These are phyloP conservation scores for Daubentonia madagascariensis DNA, from an alignment of 2,113 vertebrate genomes.

Conservation along the genomic window DNA sequence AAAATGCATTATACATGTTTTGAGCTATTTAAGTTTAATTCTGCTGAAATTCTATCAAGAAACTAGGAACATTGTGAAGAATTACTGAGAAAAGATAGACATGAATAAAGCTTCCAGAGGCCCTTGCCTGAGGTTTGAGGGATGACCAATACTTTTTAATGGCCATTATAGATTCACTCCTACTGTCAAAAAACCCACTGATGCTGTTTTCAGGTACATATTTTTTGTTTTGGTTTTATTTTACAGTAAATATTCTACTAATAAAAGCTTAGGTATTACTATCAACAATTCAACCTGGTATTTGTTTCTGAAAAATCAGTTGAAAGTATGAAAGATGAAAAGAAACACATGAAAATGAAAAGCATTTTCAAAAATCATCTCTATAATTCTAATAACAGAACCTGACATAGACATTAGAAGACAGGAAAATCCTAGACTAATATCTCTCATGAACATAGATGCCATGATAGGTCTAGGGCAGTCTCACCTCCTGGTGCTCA, in stretches of 20 bases:
- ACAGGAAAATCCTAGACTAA: not conserved
- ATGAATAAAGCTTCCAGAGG: not conserved
- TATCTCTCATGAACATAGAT: not conserved
- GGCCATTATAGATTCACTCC: not conserved
- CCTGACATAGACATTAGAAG: not conserved
- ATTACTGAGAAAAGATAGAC: not conserved
- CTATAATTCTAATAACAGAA: not conserved
- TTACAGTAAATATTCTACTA: not conserved
- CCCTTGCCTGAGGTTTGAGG: not conserved
- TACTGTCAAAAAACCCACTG: not conserved
- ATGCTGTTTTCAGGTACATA: not conserved
- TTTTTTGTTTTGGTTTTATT: not conserved
- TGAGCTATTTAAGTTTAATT: not conserved
- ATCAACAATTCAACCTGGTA: not conserved
- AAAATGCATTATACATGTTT: not conserved
- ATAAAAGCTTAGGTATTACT: not conserved
- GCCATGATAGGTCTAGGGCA: not conserved
- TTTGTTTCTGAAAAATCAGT: not conserved
- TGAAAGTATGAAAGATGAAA: not conserved
- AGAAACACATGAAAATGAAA: not conserved
- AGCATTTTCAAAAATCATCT: not conserved
- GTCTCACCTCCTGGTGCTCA: not conserved
- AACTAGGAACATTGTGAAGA: not conserved
- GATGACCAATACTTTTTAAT: not conserved
- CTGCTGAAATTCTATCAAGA: not conserved